A percentile compares a stretch with the other conserved stretches of the same genome.
phyloP scores from a whole-genome alignment of 1,140 invertebrate genomes.

The Microplitis mediator region DNA sequence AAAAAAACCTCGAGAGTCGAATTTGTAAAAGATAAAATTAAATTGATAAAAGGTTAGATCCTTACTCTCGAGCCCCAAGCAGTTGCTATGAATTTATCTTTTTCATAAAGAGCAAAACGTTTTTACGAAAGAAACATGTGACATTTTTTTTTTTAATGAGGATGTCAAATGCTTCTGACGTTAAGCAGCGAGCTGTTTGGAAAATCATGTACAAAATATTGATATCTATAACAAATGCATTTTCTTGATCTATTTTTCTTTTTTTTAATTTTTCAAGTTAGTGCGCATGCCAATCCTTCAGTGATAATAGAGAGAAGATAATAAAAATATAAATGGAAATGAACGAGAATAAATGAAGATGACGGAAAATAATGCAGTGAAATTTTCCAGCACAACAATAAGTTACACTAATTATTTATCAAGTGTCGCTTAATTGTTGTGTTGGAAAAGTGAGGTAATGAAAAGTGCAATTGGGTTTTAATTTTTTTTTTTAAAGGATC shows the following conservation, averaged over 20 bases:
- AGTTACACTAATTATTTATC: no score
- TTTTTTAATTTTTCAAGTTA: constrained; percentile 51
- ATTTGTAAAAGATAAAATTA: neutral
- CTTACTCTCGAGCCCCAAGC: constrained; percentile 59
- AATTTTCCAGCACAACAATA: no score
- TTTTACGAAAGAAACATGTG: constrained; percentile 19
- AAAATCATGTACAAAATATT: neutral
- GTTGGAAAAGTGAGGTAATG: no score
- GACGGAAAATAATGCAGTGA: no score
- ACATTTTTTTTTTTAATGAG: neutral
- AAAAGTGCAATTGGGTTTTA: no score
- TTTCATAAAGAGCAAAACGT: constrained; percentile 23
- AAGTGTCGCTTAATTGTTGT: no score
- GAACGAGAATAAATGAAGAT: constrained; percentile 16
- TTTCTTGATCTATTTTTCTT: constrained; percentile 54
- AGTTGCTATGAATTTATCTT: constrained; percentile 52
- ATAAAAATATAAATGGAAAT: constrained; percentile 22
- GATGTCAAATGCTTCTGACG: no score
- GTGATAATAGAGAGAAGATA: constrained; percentile 25
- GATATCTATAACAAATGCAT: neutral
- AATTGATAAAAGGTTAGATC: constrained; percentile 33
- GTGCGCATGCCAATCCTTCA: constrained; percentile 59
- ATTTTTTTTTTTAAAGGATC: no score
- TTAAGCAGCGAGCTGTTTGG: neutral
- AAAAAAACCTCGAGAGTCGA: constrained; percentile 8